Evolutionary conservation across 2,113 vertebrate species (phyloP), one percentile per base, ranked within the genome.

Genomic region (Eudyptes chrysolophus): DNA sequence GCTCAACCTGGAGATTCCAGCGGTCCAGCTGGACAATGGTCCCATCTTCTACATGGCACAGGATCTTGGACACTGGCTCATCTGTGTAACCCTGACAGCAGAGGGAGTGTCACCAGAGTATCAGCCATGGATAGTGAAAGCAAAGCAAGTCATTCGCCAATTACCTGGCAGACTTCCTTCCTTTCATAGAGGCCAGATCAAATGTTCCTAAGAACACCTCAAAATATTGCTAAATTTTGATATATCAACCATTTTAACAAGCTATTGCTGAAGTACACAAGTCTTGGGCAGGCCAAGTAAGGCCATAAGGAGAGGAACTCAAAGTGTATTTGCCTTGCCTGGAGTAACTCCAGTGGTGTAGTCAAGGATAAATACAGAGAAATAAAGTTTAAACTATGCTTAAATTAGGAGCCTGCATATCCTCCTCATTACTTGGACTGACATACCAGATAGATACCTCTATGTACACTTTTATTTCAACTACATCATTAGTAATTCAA

Each of bases 1-100:
- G 98, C 58, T 99, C 98, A 89, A 99, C 98, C 7, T 99, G 98
- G 44, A 99, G 98, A 74, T 99, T 99, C 98, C 98, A 99, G n/a
- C 98, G 98, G 80, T 99, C 98, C 60, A 99, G 78, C 55, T 99
- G 98, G 68, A 98, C 98, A 87, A 98, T 98, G 8, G 98, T 98
- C 16, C 98, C 98, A 46, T 99, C 98, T 97, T 99, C 98, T 34
- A 99, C 98, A 57, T 99, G 98, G 82, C 98, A 99, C 27, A 99
- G 97, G 92, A 99, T 99, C 97, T 99, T 99, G 26, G 98, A 98
- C 66, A 99, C 98, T 16, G 98, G 98, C 55, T 99, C 98, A 74
- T 99, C 98, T 3, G 98, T 99, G 92, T 99, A 99, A 44, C 98
- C 98, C 98, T 99, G 84, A 18, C 44, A 83, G 52, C 60, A 91